Base-by-base conservation (phyloP, 2,797 vertebrate species). In the Pipistrellus nathusii region DNA sequence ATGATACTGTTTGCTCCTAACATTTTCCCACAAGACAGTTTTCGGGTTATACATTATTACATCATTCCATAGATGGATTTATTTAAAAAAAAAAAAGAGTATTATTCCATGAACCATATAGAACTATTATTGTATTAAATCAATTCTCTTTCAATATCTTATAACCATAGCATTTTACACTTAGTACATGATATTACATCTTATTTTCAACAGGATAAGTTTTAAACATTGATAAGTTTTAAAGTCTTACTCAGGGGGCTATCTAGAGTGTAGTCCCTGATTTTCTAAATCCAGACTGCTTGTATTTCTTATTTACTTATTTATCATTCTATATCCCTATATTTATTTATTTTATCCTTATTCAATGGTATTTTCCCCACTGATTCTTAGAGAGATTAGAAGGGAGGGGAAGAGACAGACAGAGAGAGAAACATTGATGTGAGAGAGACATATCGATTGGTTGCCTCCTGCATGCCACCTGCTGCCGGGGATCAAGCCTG, bases 31-130 rank as follows among this genome's bases (percentile, higher is more conserved):
- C n/a, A 27, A 82, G 35, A 55, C 38, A 84, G 6, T 73, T 94
- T 97, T 96, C 48, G 53, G 35, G 88, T 81, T 71, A 81, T 41
- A 48, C 4, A 35, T 75, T 84, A 83, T 73, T 83, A 23, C 8
- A 82, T 86, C 30, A 94, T 41, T 94, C 59, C n/a, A 76, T n/a
- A 91, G 27, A 75, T 46, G 8, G 53, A 72, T 69, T 75, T 81
- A 68, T 64, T 3, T 2, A 20, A 44, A 44, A 44, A 44, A 44
- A 9, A 44, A 73, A 44, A 17, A 32, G 5, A 27, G 9, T 73
- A 38, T 55, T 89, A 86, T 81, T 96, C 41, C 13, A 73, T 20
- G 30, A 87, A 38, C 69, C 46, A 68, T 14, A 91, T 15, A 75
- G 25, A 76, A 27, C 23, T 6, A 69, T 88, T 81, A 78, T 12